Percentiles rank a stretch among this genome's conserved stretches.
phyloP scores from a whole-genome alignment of 2,113 vertebrate species.

The Cephalopholis sonnerati region DNA sequence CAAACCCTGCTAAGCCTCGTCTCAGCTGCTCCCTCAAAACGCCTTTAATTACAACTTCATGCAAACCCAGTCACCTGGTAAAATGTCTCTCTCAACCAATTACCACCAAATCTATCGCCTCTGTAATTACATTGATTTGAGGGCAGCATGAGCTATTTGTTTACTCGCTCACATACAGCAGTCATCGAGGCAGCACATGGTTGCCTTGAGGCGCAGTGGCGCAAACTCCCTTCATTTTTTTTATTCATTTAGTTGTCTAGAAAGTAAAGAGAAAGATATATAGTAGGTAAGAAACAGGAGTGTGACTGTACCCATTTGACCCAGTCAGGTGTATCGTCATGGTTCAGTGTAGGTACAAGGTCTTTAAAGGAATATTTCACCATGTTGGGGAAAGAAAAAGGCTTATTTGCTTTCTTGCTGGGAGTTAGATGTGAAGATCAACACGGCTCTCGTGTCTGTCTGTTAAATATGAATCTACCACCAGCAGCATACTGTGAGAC shows the following conservation, averaged over 20 bases:
- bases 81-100: constrained; percentile 77
- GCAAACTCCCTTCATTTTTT: not conserved
- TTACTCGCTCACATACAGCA: constrained; percentile 42
- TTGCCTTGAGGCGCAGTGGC: constrained; percentile 19
- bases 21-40: constrained; percentile 63
- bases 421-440: constrained; percentile 1
- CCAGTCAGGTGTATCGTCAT: not conserved
- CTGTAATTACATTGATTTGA: constrained; percentile 77
- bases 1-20: constrained; percentile 54
- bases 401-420: not conserved
- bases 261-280: not conserved
- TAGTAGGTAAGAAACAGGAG: not conserved
- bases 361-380: not conserved
- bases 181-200: constrained; percentile 14
- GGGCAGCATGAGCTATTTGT: constrained; percentile 61
- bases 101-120: constrained; percentile 74
- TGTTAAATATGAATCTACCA: not conserved
- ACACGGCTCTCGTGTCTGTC: not conserved
- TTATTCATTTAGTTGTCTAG: constrained; percentile 9
- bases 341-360: not conserved
- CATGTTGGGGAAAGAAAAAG: not conserved
- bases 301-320: not conserved
- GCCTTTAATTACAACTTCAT: constrained; percentile 76
- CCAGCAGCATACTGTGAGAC: not conserved
- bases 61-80: constrained; percentile 68